These are phyloP conservation scores for Enhydra lutris DNA, from an alignment of 2,113 vertebrate genomes.

Conservation along the genomic window DNA sequence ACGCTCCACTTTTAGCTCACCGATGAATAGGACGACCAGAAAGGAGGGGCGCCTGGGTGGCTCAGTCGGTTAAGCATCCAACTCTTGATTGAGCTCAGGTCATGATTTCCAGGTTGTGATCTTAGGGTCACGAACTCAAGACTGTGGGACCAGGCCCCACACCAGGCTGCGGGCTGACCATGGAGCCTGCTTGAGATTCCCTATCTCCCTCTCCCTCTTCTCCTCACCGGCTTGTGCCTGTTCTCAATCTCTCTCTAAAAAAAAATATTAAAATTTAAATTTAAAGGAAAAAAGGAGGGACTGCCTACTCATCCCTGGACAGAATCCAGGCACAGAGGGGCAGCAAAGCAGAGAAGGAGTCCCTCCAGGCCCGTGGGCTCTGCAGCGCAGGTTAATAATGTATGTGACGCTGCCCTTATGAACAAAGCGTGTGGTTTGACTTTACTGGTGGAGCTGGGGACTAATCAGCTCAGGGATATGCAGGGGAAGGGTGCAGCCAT, in stretches of 20 bases:
- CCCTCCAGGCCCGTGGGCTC: not conserved
- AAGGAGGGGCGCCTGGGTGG: not conserved
- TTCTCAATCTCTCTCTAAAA: not conserved
- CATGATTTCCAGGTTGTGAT: not conserved
- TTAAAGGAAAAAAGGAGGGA: not conserved
- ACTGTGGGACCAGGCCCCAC: not conserved
- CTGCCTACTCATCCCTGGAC: not conserved
- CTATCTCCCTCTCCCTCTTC: not conserved
- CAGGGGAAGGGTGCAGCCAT: not conserved
- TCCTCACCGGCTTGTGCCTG: not conserved
- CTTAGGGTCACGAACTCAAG: not conserved
- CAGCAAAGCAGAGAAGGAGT: not conserved
- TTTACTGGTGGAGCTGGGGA: not conserved
- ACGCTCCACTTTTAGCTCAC: not conserved
- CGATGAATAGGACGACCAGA: not conserved
- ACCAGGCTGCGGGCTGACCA: not conserved
- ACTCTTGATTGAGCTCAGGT: not conserved
- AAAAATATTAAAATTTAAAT: not conserved
- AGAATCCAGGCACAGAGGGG: not conserved
- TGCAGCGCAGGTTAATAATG: not conserved
- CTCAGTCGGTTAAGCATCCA: not conserved
- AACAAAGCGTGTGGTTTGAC: not conserved
- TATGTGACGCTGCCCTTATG: not conserved
- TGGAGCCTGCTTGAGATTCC: not conserved
- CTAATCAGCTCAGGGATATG: not conserved